Conservation (phyloP, 2,797 vertebrate species). For the Rhabdomys pumilio region DNA sequence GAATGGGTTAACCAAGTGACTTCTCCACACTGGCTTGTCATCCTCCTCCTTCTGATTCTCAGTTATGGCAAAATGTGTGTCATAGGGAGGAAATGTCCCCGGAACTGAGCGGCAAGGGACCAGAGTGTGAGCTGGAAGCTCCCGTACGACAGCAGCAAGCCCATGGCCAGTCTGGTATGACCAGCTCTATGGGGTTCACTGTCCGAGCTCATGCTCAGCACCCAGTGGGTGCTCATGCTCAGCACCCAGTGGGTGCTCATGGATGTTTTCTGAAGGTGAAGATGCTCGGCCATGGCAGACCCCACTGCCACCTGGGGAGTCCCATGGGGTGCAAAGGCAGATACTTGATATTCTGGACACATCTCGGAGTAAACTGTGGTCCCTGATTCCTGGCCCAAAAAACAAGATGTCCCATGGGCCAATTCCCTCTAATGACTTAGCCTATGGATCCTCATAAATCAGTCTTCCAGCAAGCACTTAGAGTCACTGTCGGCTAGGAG, state of each 20-base stretch:
- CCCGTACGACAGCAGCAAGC: background rate
- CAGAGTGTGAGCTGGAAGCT: background rate
- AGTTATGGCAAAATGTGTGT: background rate
- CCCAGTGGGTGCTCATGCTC: no score
- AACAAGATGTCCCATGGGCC: background rate
- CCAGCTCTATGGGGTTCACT: background rate
- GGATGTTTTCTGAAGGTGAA: background rate
- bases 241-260: background rate
- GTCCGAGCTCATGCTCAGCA: background rate
- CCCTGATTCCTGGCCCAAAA: background rate
- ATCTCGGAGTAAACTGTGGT: background rate
- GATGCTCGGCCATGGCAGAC: background rate
- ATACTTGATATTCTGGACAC: background rate
- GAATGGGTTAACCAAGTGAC: constrained; percentile 39
- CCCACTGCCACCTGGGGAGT: background rate
- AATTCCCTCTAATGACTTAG: background rate
- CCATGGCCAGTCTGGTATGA: accelerated
- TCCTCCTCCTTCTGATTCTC: background rate
- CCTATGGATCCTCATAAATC: background rate
- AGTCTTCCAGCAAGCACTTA: background rate
- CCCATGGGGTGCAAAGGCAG: background rate
- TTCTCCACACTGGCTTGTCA: background rate
- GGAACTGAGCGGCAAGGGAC: background rate
- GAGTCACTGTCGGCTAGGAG: background rate
- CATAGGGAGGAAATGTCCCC: background rate